A percentile compares a stretch with the other conserved stretches of the same genome.
These are phyloP conservation scores for Acanthurus tractus DNA, from an alignment of 2,797 vertebrate genomes.

Conservation along the genomic window DNA sequence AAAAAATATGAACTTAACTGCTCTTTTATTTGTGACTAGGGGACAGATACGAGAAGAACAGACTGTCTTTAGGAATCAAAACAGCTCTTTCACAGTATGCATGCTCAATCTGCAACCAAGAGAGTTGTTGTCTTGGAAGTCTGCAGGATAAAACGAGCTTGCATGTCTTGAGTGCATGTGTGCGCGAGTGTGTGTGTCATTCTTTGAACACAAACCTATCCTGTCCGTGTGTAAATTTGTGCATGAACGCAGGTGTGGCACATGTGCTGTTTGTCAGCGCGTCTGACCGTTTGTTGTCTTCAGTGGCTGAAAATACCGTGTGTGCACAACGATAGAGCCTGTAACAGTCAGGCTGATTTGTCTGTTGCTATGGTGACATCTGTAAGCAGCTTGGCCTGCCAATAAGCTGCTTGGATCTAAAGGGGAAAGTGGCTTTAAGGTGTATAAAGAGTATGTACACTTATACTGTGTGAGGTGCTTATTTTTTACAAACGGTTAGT, in stretches of 20 bases:
- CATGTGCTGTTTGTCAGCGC: neutral
- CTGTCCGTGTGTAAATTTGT: neutral
- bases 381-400: constrained; percentile 56
- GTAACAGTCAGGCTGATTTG: constrained; percentile 29
- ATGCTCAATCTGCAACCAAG: neutral
- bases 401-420: constrained; percentile 45
- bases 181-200: constrained; percentile 1
- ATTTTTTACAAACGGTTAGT: neutral
- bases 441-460: constrained; percentile 4
- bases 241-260: constrained; percentile 1
- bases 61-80: too few relatives aligned
- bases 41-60: neutral
- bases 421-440: constrained; percentile 38
- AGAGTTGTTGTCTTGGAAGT: constrained; percentile 3
- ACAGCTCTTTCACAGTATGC: neutral
- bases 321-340: constrained; percentile 25
- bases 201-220: neutral
- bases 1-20: neutral
- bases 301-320: constrained; percentile 23
- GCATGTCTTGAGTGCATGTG: neutral
- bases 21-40: neutral
- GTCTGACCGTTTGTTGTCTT: constrained; percentile 14
- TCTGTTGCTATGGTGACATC: constrained; percentile 64
- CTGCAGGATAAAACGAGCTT: neutral
- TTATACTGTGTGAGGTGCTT: neutral